phyloP scores from a whole-genome alignment of 2,888 invertebrate species.

The Hermodice carunculata region DNA sequence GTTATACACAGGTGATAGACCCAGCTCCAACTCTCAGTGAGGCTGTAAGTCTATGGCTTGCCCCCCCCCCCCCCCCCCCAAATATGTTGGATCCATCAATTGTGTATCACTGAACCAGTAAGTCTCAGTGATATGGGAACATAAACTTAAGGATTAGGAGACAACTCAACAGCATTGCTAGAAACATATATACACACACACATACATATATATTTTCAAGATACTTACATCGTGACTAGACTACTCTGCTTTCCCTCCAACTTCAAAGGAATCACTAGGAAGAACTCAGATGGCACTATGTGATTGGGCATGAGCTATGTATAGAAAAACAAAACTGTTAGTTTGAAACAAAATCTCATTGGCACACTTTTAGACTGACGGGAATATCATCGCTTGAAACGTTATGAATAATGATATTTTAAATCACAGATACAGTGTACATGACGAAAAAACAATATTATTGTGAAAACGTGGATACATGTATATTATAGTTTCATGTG shows the following conservation, averaged over 20 bases:
- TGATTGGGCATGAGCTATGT: slow-evolving; percentile 66
- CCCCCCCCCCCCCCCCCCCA: no score
- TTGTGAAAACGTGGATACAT: no score
- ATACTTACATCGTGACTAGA: slow-evolving; percentile 74
- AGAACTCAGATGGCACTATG: slow-evolving; percentile 59
- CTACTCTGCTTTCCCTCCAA: slow-evolving; percentile 71
- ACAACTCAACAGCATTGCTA: background rate
- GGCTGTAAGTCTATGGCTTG: no score
- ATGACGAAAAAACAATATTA: no score
- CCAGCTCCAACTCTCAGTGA: no score
- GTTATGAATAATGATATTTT: background rate
- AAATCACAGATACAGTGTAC: no score
- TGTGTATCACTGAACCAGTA: no score
- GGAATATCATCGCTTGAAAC: no score
- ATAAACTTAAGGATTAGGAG: background rate
- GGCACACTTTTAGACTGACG: no score
- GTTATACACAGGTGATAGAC: no score
- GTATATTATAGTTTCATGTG: no score
- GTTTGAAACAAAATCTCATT: background rate
- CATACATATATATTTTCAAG: background rate
- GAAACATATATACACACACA: background rate
- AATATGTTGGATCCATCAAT: no score
- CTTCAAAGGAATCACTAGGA: slow-evolving; percentile 47
- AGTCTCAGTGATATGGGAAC: background rate
- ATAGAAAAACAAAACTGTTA: slow-evolving; percentile 6